Evolutionary conservation across 2,888 invertebrate species (phyloP).

Genomic region (Lasioglossum calceatum): DNA sequence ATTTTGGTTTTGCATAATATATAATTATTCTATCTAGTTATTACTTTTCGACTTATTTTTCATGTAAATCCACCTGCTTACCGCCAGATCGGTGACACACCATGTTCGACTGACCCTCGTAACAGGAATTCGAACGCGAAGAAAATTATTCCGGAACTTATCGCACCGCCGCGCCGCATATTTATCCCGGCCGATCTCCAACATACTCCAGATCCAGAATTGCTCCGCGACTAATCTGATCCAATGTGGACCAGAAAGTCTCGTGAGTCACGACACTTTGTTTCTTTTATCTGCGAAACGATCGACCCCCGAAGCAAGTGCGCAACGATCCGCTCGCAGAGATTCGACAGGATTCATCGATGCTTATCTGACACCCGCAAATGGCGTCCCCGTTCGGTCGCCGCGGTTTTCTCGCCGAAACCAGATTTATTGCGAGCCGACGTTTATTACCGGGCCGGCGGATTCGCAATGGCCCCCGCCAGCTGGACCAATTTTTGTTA

Average conservation of each 20-base stretch:
- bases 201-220: slow-evolving; percentile 34
- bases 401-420: slow-evolving; percentile 9
- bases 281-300: slow-evolving; percentile 55
- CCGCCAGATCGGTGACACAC: too few species aligned
- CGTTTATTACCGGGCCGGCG: neutral
- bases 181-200: slow-evolving; percentile 49
- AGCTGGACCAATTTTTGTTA: neutral
- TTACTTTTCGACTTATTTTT: too few species aligned
- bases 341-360: slow-evolving; percentile 34
- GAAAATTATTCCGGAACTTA: slow-evolving; percentile 53
- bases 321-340: slow-evolving; percentile 31
- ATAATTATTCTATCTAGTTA: too few species aligned
- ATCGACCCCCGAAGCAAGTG: slow-evolving; percentile 30
- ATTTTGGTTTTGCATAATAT: too few species aligned
- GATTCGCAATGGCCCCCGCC: neutral
- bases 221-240: slow-evolving; percentile 40
- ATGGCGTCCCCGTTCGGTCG: slow-evolving; percentile 28
- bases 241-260: slow-evolving; percentile 53
- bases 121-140: neutral
- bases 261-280: slow-evolving; percentile 67
- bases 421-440: slow-evolving; percentile 31
- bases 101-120: neutral
- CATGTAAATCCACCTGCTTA: too few species aligned
- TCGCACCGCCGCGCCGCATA: neutral
- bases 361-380: slow-evolving; percentile 34